Evolutionary conservation across 92 coral and sea anemone species (phyloP).

Genomic region (Epizoanthus rinbou): DNA sequence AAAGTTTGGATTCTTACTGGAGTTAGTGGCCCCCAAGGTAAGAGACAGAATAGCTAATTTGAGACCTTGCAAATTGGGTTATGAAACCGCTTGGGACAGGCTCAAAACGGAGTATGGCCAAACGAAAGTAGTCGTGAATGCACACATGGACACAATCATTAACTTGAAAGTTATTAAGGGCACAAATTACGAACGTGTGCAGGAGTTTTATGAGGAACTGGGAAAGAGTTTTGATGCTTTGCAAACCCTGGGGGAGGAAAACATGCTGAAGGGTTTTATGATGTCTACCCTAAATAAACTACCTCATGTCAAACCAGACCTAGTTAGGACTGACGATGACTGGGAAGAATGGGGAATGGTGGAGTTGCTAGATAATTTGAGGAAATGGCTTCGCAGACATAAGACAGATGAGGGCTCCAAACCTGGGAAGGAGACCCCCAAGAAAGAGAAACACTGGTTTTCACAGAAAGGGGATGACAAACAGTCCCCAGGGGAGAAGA

Average conservation of each 20-base stretch:
- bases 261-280: conserved; percentile 49
- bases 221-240: conserved; percentile 61
- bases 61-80: too few relatives aligned
- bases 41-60: too few relatives aligned
- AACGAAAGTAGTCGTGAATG: conserved; percentile 46
- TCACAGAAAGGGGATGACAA: conserved; percentile 21
- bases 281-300: conserved; percentile 59
- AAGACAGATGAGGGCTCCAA: conserved; percentile 4
- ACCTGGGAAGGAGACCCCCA: neutral
- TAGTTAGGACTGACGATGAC: conserved; percentile 57
- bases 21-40: conserved; percentile 38
- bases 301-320: conserved; percentile 55
- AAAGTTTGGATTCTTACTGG: conserved; percentile 45
- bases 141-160: conserved; percentile 53
- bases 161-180: conserved; percentile 43
- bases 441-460: conserved; percentile 45
- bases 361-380: neutral
- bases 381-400: conserved; percentile 50
- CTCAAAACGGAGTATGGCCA: conserved; percentile 57
- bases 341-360: conserved; percentile 62
- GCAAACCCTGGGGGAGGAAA: conserved; percentile 46
- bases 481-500: conserved; percentile 3
- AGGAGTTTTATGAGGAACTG: conserved; percentile 60
- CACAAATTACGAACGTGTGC: conserved; percentile 31
- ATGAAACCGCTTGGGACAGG: too few relatives aligned